phyloP scores from a whole-genome alignment of 2,888 invertebrate species.

The Cremastinae sp. region DNA sequence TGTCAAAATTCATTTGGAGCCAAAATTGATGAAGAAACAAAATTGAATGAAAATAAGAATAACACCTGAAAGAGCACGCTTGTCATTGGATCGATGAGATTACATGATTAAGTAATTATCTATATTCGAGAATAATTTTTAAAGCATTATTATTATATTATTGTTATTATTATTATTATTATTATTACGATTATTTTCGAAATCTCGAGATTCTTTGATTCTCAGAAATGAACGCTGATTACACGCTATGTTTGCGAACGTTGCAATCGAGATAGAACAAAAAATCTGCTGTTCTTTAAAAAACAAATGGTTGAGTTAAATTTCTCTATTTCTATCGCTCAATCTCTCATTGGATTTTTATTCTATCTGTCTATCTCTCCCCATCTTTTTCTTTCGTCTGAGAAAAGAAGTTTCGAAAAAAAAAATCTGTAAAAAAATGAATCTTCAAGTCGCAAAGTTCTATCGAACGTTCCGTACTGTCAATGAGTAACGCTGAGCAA shows the following conservation, averaged over 20 bases:
- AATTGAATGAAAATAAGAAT: background rate
- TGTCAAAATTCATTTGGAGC: constrained; percentile 32
- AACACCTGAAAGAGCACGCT: constrained; percentile 24
- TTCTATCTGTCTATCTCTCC: background rate
- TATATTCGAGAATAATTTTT: constrained; percentile 44
- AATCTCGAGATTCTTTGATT: constrained; percentile 48
- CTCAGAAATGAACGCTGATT: constrained; percentile 13
- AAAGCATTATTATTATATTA: constrained; percentile 19
- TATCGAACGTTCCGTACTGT: constrained; percentile 21
- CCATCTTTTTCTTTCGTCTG: background rate
- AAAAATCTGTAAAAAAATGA: constrained; percentile 4
- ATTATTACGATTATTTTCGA: constrained; percentile 37
- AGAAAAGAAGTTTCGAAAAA: constrained; percentile 1
- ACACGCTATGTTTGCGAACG: constrained; percentile 10
- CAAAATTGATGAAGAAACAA: constrained; percentile 24
- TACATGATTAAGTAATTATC: constrained; percentile 36
- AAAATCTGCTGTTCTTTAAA: no score
- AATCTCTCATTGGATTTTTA: background rate
- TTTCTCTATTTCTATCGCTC: background rate
- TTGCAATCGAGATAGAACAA: background rate
- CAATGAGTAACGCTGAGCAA: constrained; percentile 27
- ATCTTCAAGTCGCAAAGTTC: background rate
- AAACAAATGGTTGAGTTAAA: no score
- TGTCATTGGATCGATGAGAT: constrained; percentile 54
- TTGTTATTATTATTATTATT: no score